These are phyloP conservation scores for Lethenteron reissneri DNA, from an alignment of 2,113 vertebrate genomes.

Conservation along the genomic window DNA sequence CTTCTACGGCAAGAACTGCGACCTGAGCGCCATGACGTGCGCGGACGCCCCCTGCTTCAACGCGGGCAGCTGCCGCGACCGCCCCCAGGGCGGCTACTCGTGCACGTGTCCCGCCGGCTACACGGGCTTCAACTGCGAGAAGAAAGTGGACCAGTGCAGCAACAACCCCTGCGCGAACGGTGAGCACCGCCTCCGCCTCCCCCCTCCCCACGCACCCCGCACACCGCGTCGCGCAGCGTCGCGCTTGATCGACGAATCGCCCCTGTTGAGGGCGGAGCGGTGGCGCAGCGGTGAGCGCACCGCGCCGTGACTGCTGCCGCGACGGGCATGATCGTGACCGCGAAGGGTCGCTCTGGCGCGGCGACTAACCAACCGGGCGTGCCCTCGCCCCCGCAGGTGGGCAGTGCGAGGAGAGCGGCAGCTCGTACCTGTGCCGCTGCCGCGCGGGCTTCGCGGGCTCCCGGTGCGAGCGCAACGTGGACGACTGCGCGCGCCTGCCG, in stretches of 20 bases:
- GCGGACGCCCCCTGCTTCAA: slow-evolving; percentile 56
- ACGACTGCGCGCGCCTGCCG: slow-evolving; percentile 46
- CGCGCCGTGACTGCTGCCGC: too few species aligned
- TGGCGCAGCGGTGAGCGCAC: too few species aligned
- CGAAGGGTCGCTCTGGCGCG: too few species aligned
- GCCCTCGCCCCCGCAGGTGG: slow-evolving; percentile 29
- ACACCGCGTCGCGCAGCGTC: too few species aligned
- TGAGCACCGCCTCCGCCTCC: slow-evolving; percentile 13
- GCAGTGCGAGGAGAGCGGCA: slow-evolving; percentile 42
- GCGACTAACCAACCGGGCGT: too few species aligned
- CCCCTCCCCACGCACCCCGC: too few species aligned
- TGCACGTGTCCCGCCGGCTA: slow-evolving; percentile 36
- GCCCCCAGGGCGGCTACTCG: slow-evolving; percentile 21
- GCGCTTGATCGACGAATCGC: too few species aligned
- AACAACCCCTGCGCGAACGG: slow-evolving; percentile 45
- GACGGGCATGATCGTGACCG: too few species aligned
- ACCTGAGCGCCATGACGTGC: slow-evolving; percentile 45
- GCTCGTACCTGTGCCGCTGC: slow-evolving; percentile 31
- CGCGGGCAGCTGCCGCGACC: slow-evolving; percentile 38
- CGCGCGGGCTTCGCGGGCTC: slow-evolving; percentile 33
- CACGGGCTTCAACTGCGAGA: slow-evolving; percentile 71
- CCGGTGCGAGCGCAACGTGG: slow-evolving; percentile 38
- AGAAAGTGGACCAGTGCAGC: slow-evolving; percentile 51
- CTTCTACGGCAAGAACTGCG: slow-evolving; percentile 55
- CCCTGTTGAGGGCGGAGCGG: too few species aligned